These are phyloP conservation scores for Pimpla rufipes DNA, from an alignment of 2,888 invertebrate genomes.

Conservation along the genomic window DNA sequence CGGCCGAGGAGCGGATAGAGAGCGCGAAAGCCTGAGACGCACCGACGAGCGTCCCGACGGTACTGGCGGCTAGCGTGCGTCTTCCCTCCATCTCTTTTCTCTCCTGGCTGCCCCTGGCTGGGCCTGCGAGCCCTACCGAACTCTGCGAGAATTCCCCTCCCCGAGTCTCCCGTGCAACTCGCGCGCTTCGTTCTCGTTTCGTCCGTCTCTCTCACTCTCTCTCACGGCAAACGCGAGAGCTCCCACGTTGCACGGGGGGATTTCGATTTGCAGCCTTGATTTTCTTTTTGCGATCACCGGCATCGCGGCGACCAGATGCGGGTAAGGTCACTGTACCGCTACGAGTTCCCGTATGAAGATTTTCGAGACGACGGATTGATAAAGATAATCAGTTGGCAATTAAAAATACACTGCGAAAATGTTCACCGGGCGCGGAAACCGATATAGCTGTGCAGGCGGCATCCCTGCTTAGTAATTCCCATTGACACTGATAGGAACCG, in stretches of 20 bases:
- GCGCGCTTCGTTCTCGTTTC: slow-evolving; percentile 6
- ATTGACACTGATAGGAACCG: too few relatives aligned
- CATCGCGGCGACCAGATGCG: too few relatives aligned
- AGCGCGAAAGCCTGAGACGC: slow-evolving; percentile 28
- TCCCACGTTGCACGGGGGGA: neutral
- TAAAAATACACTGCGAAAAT: too few relatives aligned
- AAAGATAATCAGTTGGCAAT: too few relatives aligned
- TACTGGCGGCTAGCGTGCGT: slow-evolving; percentile 58
- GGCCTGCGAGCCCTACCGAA: slow-evolving; percentile 48
- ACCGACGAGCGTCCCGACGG: slow-evolving; percentile 61
- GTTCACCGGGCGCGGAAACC: too few relatives aligned
- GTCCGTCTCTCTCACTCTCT: neutral
- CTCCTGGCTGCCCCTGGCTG: slow-evolving; percentile 42
- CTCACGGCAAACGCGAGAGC: neutral
- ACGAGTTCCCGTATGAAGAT: too few relatives aligned
- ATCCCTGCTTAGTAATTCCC: too few relatives aligned
- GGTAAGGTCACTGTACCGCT: too few relatives aligned
- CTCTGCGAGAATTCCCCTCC: slow-evolving; percentile 25
- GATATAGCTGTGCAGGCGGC: too few relatives aligned
- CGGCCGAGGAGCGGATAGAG: neutral
- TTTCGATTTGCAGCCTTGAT: neutral
- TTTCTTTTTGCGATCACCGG: neutral
- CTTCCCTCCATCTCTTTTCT: slow-evolving; percentile 40
- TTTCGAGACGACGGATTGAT: too few relatives aligned
- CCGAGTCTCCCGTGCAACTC: neutral